Base-by-base conservation (phyloP, 2,113 vertebrate genomes). In the Aix galericulata region DNA sequence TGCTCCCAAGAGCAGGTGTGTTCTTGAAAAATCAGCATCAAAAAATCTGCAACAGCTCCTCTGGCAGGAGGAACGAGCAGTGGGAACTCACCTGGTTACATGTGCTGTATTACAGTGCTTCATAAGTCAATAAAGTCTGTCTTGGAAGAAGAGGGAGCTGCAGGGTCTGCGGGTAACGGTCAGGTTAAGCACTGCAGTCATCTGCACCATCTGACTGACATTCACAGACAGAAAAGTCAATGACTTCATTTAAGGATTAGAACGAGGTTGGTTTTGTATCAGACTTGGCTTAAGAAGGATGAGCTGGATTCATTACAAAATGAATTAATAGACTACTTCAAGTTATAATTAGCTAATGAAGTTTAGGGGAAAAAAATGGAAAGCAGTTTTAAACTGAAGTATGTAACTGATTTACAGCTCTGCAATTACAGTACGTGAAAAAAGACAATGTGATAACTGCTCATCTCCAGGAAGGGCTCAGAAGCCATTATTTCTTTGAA, bases 201-300 rank as follows among this genome's bases (percentile, higher is more conserved):
- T 55, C 74, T 82, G 75, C 44, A 58, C 74, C 81, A 88, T 69
- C 89, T 95, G 84, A 94, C 89, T 95, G 84, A 94, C 77, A 87
- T 36, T 73, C 38, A 32, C 69, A 94, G 84, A 89, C 66, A 73
- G 56, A 91, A 77, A 85, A 91, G 78, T 69, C 84, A 85, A 31
- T 89, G 3, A 82, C 42, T 91, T 83, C 2, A 76, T 79, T 85
- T 62, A 81, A 79, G 52, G 58, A 88, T 94, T 92, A 93, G 48
- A 79, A 74, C 44, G 6, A 91, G 44, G 87, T 69, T 59, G 31
- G 31, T 4, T 94, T 95, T 79, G n/a, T 82, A 79, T 85, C 58
- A 87, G 91, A 80, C 44, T 73, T 66, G 50, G 36, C 74, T 85
- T 85, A 91, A 88, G 58, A 86, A 62, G 74, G 82, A 95, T 86